Conservation (phyloP, 2,797 vertebrate genomes). For the Acanthis flammea region DNA sequence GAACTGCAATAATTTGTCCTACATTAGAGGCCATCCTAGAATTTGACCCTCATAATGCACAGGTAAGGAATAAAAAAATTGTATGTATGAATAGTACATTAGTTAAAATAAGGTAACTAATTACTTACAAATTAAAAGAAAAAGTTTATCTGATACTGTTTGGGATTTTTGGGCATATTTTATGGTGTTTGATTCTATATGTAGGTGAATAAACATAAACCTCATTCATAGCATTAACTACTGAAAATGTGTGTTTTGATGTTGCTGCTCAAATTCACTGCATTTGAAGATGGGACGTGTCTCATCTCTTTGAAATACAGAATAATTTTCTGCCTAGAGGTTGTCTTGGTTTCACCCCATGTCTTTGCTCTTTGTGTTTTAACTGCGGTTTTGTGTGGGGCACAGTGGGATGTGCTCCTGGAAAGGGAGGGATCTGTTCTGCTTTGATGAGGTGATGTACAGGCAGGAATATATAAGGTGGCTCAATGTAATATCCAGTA, state of each 20-base stretch:
- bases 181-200: background rate
- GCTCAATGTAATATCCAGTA: background rate
- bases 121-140: background rate
- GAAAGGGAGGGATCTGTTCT: background rate
- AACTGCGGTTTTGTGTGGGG: background rate
- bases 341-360: background rate
- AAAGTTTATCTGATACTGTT: background rate
- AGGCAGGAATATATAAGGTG: background rate
- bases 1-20: background rate
- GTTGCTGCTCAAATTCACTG: background rate
- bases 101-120: background rate
- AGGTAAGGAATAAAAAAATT: background rate
- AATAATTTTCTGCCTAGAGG: background rate
- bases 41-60: background rate
- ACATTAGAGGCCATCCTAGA: background rate
- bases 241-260: background rate
- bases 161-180: background rate
- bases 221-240: background rate
- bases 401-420: rapidly evolving
- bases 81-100: background rate
- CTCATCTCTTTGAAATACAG: background rate
- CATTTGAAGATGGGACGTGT: rapidly evolving
- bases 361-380: background rate
- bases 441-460: background rate
- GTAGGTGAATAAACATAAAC: background rate